These are phyloP conservation scores for Cheilosia soror DNA, from an alignment of 2,888 invertebrate species.

Conservation along the genomic window DNA sequence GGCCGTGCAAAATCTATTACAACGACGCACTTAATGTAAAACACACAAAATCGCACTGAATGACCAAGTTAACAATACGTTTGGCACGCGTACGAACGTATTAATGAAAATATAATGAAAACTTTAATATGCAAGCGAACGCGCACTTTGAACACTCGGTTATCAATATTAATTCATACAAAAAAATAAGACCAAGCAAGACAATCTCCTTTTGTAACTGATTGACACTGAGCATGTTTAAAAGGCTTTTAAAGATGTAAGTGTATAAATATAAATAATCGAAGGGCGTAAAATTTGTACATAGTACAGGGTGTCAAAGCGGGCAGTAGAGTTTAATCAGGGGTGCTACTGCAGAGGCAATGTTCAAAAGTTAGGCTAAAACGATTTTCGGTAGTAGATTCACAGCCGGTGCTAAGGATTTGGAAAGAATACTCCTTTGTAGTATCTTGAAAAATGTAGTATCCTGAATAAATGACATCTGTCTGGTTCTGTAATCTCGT, in stretches of 20 bases:
- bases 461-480: too few species aligned
- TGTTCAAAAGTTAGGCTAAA: too few species aligned
- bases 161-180: conserved; percentile 33
- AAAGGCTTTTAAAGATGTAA: neutral
- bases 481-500: too few species aligned
- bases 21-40: neutral
- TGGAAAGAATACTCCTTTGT: too few species aligned
- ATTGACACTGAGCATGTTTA: neutral
- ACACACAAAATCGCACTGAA: neutral
- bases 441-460: too few species aligned
- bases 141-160: conserved; percentile 39
- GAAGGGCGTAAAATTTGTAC: neutral
- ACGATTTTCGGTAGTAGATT: too few species aligned
- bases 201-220: conserved; percentile 2
- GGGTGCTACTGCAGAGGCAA: too few species aligned
- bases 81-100: conserved; percentile 47
- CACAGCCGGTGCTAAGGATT: too few species aligned
- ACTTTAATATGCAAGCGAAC: conserved; percentile 12
- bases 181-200: neutral
- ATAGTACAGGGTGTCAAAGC: too few species aligned
- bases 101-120: conserved; percentile 27
- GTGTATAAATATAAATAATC: neutral
- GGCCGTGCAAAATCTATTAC: neutral
- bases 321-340: too few species aligned
- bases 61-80: conserved; percentile 16